Evolutionary conservation across 2,113 vertebrate species (phyloP), one percentile per base, ranked within the genome.

Genomic region (Panthera tigris): DNA sequence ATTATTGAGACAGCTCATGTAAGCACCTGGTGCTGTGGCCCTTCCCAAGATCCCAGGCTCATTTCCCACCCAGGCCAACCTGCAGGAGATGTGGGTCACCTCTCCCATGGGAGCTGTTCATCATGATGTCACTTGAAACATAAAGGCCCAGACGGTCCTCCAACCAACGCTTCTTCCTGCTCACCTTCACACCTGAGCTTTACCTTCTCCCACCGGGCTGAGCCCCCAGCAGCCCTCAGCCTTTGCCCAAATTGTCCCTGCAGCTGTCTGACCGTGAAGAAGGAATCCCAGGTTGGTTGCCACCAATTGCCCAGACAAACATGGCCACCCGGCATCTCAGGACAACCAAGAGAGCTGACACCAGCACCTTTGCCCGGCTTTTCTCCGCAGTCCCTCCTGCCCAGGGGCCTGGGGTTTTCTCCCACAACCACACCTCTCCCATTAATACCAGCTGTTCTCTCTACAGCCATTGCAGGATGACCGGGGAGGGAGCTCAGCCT

Each of bases 341-440:
- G 69, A 68, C 7, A 0, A 29, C 19, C 0, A 0, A 16, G 19
- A 0, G 11, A 29, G 8, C 80, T 39, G 52, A 41, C 4, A 6
- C 50, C 14, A 36, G 4, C 41, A 16, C n/a, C 12, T 33, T 6
- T 0, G 48, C 23, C 18, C 27, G 41, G 68, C 96, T 50, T 29
- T 57, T 4, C 50, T 36, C 90, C 23, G 14, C 21, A 15, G 89
- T 55, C 48, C 81, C 45, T 66, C 45, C 89, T 52, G 23, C 66
- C 31, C 45, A 29, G 31, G 83, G 27, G 29, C 48, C 63, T 52
- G 4, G 88, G 52, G 39, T 27, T 69, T 61, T 48, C 95, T 71
- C 57, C 61, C 39, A 57, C 12, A 69, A 19, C 74, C 91, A 93
- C 86, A 86, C 94, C 97, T 97, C 94, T 93, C 83, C 93, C 91